Conservation (phyloP, 2,888 invertebrate genomes). For the Hanleya hanleyi region DNA sequence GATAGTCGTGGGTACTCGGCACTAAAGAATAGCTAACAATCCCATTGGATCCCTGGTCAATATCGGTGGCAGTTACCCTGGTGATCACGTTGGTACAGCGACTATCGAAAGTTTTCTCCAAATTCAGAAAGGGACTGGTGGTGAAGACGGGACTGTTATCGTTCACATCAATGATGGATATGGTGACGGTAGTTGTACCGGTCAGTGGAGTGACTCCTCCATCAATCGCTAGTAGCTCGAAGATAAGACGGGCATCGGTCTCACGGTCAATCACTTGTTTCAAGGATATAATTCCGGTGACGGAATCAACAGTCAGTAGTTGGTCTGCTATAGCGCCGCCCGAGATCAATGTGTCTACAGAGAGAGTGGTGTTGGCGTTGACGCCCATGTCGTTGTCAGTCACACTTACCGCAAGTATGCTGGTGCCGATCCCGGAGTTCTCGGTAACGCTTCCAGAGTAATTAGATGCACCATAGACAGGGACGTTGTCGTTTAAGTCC, state of each 20-base stretch:
- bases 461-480: conserved; percentile 42
- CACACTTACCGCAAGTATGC: conserved; percentile 43
- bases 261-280: conserved; percentile 54
- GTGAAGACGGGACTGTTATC: conserved; percentile 56
- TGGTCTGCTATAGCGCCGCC: conserved; percentile 40
- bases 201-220: conserved; percentile 89
- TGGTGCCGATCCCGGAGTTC: conserved; percentile 44
- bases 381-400: conserved; percentile 50
- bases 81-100: conserved; percentile 47
- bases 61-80: conserved; percentile 57
- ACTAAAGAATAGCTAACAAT: conserved; percentile 43
- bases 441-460: conserved; percentile 49
- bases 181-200: conserved; percentile 81
- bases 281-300: conserved; percentile 43
- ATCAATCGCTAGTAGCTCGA: conserved; percentile 87
- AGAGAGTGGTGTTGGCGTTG: conserved; percentile 48
- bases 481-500: conserved; percentile 63
- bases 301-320: conserved; percentile 41
- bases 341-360: conserved; percentile 43
- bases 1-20: conserved; percentile 40
- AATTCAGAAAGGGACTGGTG: conserved; percentile 51
- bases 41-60: conserved; percentile 55
- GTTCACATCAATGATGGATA: conserved; percentile 54
- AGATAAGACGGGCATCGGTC: conserved; percentile 40
- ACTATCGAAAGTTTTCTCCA: conserved; percentile 56